Base-by-base conservation (phyloP, 2,888 invertebrate genomes). In the Stenolophus ochropezus region DNA sequence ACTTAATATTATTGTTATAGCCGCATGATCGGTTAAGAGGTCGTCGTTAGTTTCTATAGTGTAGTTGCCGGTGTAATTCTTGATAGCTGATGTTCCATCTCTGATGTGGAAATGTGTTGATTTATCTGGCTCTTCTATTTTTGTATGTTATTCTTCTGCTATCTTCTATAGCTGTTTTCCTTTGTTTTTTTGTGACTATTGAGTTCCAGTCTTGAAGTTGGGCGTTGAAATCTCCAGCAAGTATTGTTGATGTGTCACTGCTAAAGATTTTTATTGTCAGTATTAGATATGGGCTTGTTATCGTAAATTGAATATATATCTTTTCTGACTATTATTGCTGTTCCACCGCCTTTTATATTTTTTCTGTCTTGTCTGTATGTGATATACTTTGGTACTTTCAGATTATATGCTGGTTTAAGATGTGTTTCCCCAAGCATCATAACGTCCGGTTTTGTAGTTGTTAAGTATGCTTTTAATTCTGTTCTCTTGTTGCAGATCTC, bases 381-480 rank as follows among this genome's bases (percentile, higher is more conserved):
- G 1, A 11, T 21, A 20, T 78, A 82, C 65, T 82, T 82, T n/a
- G 11, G 8, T 6, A 78, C 71, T 6, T 82, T 82, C 53, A 78
- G 20, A n/a, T 23, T 49, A 4, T 78, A 1, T 0, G 27, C 23
- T 71, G 77, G 74, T 80, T 75, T 82, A 18, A 74, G 16, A 20
- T 82, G 82, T 1, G 82, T 82, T 49, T 82, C 80, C 16, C 33
- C 42, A 25, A 78, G 11, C 4, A 80, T 76, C 6, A 53, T 53
- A 2, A 58, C 18, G 18, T 58, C 58, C 18, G 58, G 58, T 16
- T 20, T 58, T 14, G 58, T 16, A 4, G 4, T 58, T 18, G 58
- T 18, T 20, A 58, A 8, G 20, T 18, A 81, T 14, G 21, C n/a
- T 11, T 20, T 53, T 6, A 81, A 21, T 75, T 81, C 58, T 1